These are phyloP conservation scores for Gila robusta DNA, from an alignment of 2,797 vertebrate species.

Conservation along the genomic window DNA sequence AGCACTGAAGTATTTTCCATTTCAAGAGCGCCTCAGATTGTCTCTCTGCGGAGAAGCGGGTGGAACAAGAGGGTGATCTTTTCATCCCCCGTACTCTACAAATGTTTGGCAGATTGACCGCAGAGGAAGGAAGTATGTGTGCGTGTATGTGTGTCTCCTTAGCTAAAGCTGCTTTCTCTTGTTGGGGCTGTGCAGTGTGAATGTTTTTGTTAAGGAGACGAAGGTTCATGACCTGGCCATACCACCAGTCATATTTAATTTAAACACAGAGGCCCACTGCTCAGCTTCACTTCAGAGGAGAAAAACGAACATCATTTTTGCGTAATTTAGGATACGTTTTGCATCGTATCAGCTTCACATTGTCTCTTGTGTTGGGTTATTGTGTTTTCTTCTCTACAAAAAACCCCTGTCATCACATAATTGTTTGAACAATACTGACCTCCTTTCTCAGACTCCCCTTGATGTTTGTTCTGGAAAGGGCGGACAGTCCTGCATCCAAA, in stretches of 20 bases:
- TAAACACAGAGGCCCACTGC: slow-evolving; percentile 66
- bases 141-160: slow-evolving; percentile 45
- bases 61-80: slow-evolving; percentile 55
- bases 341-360: slow-evolving; percentile 14
- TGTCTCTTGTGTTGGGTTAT: background rate
- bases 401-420: slow-evolving; percentile 69
- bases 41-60: slow-evolving; percentile 47
- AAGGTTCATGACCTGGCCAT: slow-evolving; percentile 79
- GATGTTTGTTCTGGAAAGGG: slow-evolving; percentile 83
- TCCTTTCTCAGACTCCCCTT: slow-evolving; percentile 72
- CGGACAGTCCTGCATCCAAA: slow-evolving; percentile 78
- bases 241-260: slow-evolving; percentile 80
- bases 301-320: slow-evolving; percentile 68
- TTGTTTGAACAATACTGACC: slow-evolving; percentile 81
- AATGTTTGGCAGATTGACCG: slow-evolving; percentile 63
- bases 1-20: slow-evolving; percentile 45
- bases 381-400: slow-evolving; percentile 22
- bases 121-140: slow-evolving; percentile 63
- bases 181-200: slow-evolving; percentile 75
- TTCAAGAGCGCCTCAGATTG: slow-evolving; percentile 52
- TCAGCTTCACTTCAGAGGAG: slow-evolving; percentile 55
- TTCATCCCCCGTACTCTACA: slow-evolving; percentile 57
- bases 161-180: slow-evolving; percentile 70
- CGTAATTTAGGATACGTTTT: slow-evolving; percentile 59
- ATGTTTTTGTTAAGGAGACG: slow-evolving; percentile 82